These are phyloP conservation scores for Limnephilus marmoratus DNA, from an alignment of 2,888 invertebrate genomes.

Conservation along the genomic window DNA sequence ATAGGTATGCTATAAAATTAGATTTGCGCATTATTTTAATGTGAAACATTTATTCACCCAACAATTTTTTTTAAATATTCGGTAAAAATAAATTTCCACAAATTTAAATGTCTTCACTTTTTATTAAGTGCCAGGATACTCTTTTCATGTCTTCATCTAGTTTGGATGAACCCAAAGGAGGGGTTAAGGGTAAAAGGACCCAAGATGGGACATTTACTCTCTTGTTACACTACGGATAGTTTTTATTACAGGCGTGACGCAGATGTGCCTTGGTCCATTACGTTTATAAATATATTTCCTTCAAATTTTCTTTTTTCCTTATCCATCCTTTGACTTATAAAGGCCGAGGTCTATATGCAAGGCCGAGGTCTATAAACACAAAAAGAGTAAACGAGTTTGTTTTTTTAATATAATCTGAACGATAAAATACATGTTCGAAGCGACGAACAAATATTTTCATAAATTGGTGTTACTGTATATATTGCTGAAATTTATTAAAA, in stretches of 20 bases:
- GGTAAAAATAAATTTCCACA: background rate
- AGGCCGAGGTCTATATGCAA: background rate
- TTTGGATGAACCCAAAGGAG: background rate
- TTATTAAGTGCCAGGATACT: constrained; percentile 29
- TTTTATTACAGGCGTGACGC: constrained; percentile 65
- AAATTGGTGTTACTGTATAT: background rate
- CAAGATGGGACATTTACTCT: constrained; percentile 62
- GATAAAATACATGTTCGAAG: background rate
- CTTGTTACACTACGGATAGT: constrained; percentile 65
- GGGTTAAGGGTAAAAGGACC: constrained; percentile 52
- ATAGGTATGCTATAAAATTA: too few relatives aligned
- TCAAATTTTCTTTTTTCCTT: constrained; percentile 55
- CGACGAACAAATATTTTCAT: too few relatives aligned
- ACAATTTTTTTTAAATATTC: background rate
- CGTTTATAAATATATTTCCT: constrained; percentile 64
- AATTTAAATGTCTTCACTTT: background rate
- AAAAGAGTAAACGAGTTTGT: background rate
- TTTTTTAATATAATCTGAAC: background rate
- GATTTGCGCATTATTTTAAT: background rate
- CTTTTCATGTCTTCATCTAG: constrained; percentile 11
- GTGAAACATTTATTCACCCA: background rate
- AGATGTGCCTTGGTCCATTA: constrained; percentile 62
- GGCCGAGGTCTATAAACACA: background rate
- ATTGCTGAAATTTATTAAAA: background rate
- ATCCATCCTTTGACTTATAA: constrained; percentile 22